Evolutionary conservation across 2,888 invertebrate species (phyloP).

Genomic region (Aleiodes leptofemur): DNA sequence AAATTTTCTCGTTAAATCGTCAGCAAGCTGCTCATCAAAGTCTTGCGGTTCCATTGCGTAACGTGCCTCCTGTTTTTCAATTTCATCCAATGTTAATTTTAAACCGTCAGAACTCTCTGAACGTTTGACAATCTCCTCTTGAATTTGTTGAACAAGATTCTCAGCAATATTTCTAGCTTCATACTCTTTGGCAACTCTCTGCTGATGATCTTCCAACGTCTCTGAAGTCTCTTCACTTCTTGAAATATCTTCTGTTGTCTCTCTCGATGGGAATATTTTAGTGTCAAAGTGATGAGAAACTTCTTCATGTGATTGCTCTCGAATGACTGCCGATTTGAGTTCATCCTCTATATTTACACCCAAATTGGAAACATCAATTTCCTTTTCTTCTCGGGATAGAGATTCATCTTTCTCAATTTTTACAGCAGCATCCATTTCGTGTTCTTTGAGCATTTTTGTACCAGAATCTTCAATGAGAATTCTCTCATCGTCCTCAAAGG

Average conservation of each 20-base stretch:
- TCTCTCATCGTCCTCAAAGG: slow-evolving; percentile 63
- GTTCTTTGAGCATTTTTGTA: slow-evolving; percentile 58
- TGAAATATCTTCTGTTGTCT: slow-evolving; percentile 51
- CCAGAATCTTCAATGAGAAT: slow-evolving; percentile 60
- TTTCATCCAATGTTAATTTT: slow-evolving; percentile 48
- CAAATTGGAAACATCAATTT: slow-evolving; percentile 46
- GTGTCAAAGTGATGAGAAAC: slow-evolving; percentile 31
- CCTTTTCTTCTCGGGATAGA: slow-evolving; percentile 26
- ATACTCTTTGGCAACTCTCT: slow-evolving; percentile 55
- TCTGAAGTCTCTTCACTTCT: slow-evolving; percentile 34
- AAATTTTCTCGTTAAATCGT: slow-evolving; percentile 68
- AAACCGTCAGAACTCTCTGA: slow-evolving; percentile 57
- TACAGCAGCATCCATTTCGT: slow-evolving; percentile 62
- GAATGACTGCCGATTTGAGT: slow-evolving; percentile 53
- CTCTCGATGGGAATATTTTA: slow-evolving; percentile 49
- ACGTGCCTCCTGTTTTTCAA: slow-evolving; percentile 47
- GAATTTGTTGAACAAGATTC: slow-evolving; percentile 68
- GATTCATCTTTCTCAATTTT: slow-evolving; percentile 61
- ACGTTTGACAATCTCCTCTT: slow-evolving; percentile 65
- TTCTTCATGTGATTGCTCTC: slow-evolving; percentile 51
- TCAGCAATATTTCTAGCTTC: slow-evolving; percentile 68
- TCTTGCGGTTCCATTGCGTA: slow-evolving; percentile 57
- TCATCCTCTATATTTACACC: slow-evolving; percentile 54
- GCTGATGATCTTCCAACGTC: slow-evolving; percentile 55
- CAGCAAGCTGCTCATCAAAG: slow-evolving; percentile 66